These are phyloP conservation scores for Xestoiulus laeticollis DNA, from an alignment of 2,888 invertebrate species.

Conservation along the genomic window DNA sequence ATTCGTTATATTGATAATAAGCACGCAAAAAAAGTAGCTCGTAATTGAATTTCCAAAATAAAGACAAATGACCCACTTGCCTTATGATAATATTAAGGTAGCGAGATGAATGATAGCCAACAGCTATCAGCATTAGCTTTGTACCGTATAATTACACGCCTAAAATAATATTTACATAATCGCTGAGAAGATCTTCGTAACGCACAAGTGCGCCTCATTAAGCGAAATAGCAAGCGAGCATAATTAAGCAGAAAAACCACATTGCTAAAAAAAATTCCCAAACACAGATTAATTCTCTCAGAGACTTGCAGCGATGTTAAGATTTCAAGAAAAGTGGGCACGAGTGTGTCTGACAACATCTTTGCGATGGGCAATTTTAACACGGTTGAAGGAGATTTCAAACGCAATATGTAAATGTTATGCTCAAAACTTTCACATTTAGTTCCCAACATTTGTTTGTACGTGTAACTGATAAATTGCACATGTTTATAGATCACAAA, in stretches of 20 bases:
- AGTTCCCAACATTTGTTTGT: too few species aligned
- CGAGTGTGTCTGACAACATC: too few species aligned
- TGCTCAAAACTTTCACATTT: too few species aligned
- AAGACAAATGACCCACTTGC: constrained; percentile 9
- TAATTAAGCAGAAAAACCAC: constrained; percentile 3
- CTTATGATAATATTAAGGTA: constrained; percentile 3
- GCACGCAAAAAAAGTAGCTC: neutral
- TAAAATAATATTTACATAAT: constrained; percentile 26
- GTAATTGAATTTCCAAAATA: neutral
- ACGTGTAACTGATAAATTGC: too few species aligned
- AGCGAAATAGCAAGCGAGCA: constrained; percentile 2
- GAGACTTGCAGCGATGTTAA: neutral
- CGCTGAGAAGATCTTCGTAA: neutral
- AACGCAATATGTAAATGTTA: too few species aligned
- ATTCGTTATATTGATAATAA: neutral
- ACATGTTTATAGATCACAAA: too few species aligned
- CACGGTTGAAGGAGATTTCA: too few species aligned
- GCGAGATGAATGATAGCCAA: neutral
- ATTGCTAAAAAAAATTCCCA: neutral
- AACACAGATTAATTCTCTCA: neutral
- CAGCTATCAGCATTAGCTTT: neutral
- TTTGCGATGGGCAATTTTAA: too few species aligned
- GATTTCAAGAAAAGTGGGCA: too few species aligned
- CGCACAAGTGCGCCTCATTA: neutral
- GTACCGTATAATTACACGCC: constrained; percentile 19